Evolutionary conservation across 1,140 invertebrate genomes (phyloP), one percentile per base, ranked within the genome.

Genomic region (Palaemon carinicauda): DNA sequence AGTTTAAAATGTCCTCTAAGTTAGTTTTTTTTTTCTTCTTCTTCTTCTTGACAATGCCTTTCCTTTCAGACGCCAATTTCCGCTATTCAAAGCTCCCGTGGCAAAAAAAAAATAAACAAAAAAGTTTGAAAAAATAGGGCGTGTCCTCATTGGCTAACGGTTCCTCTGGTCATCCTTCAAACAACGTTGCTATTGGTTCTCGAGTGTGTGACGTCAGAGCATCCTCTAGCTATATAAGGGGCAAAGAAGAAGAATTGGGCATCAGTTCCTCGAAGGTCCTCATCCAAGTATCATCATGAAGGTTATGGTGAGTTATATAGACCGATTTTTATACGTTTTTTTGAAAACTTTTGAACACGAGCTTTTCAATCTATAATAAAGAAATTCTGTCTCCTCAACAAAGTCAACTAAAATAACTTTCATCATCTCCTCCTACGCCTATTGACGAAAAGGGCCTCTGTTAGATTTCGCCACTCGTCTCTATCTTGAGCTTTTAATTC

Each of bases 231-330:
- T 50, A 21, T 80, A 80, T 80, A 80, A 50, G 24, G 19, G 54
- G 41, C 27, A 17, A 41, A 29, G 12, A 31, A 33, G 19, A 15
- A 2, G 15, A 50, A 9, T 51, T 3, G 15, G 14, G 53, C 19
- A 80, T 69, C 21, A n/a, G 69, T 21, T 65, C 19, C 14, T 65
- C 41, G 17, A 33, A 27, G 19, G 65, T 15, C 3, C 78, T 33
- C 41, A 12, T 73, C 41, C 19, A 41, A 80, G 29, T 50, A 7
- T 21, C 79, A 69, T 65, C 56, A 80, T 80, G 79, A 80, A 80
- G 79, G 29, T 80, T 80, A 31, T 80, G 79, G 79, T 80, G 41
- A 80, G 79, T 80, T 69, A 9, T 31, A 14, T n/a, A 29, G n/a
- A 60, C 4, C 50, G 0, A 21, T 12, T 52, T 29, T 52, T 19